These are phyloP conservation scores for Scopus umbretta DNA, from an alignment of 2,113 vertebrate genomes.

Conservation along the genomic window DNA sequence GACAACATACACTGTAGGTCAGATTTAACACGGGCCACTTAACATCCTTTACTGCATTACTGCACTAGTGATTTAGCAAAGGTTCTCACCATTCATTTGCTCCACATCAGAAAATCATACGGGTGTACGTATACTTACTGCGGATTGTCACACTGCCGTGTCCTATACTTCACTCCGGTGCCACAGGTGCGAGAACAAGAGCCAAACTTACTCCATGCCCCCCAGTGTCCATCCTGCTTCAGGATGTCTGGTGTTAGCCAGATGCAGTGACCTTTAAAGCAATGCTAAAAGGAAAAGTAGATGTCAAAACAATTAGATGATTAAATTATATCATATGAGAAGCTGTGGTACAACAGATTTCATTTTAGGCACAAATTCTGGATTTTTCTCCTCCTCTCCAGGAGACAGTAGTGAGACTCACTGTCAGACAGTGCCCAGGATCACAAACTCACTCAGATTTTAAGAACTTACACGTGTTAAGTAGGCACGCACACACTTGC, in stretches of 20 bases:
- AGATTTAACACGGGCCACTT: not conserved
- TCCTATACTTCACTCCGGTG: conserved; percentile 90
- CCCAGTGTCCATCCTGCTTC: conserved; percentile 97
- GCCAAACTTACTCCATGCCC: conserved; percentile 92
- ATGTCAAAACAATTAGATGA: not conserved
- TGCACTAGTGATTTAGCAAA: not conserved
- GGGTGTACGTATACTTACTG: conserved; percentile 75
- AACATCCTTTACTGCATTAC: not conserved
- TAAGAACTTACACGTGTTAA: not conserved
- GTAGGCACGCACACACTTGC: rapidly evolving
- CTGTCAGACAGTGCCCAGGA: not conserved
- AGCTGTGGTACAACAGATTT: not conserved
- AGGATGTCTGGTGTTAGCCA: conserved; percentile 94
- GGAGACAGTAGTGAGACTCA: not conserved
- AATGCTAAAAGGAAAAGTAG: conserved; percentile 78
- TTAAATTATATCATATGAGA: not conserved
- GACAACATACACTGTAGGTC: not conserved
- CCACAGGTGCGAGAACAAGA: conserved; percentile 92
- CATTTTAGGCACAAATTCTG: not conserved
- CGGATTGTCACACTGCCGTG: conserved; percentile 90
- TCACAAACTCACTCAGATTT: not conserved
- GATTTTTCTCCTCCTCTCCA: not conserved
- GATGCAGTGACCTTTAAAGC: conserved; percentile 98
- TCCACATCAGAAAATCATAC: rapidly evolving
- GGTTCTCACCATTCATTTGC: not conserved